Percentiles rank a stretch among this genome's conserved stretches.
Conservation (phyloP, 2,797 vertebrate genomes). For the Gouania willdenowi region DNA sequence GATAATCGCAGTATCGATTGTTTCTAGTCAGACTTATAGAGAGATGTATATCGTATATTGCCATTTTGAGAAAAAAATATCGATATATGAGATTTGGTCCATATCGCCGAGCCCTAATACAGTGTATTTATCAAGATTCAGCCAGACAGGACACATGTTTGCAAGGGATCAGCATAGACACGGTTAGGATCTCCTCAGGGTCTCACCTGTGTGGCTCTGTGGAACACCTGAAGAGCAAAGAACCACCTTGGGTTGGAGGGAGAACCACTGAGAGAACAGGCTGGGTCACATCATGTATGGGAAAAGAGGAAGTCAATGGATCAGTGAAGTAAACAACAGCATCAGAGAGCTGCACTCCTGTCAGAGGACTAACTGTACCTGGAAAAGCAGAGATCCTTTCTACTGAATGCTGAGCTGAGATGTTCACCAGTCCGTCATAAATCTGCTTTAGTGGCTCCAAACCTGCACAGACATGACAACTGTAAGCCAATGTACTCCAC, state of each 20-base stretch:
- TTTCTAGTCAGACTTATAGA: no score
- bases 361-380: conserved; percentile 29
- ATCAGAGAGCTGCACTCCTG: not conserved
- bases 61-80: no score
- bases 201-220: conserved; percentile 45
- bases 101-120: no score
- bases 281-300: conserved; percentile 24
- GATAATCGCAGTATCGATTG: no score
- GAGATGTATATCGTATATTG: no score
- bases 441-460: conserved; percentile 44
- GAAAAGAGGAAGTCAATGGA: not conserved
- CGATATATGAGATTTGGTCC: no score
- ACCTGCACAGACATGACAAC: conserved; percentile 27
- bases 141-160: no score
- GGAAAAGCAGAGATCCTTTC: conserved; percentile 44
- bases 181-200: not conserved
- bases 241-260: conserved; percentile 49
- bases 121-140: no score
- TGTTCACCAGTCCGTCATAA: conserved; percentile 34
- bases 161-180: no score
- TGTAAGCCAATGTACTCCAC: no score
- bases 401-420: conserved; percentile 21
- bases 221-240: conserved; percentile 56
- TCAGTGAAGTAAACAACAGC: not conserved
- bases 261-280: conserved; percentile 56